phyloP scores from a whole-genome alignment of 2,888 invertebrate genomes.

The Steinernema carpocapsae region DNA sequence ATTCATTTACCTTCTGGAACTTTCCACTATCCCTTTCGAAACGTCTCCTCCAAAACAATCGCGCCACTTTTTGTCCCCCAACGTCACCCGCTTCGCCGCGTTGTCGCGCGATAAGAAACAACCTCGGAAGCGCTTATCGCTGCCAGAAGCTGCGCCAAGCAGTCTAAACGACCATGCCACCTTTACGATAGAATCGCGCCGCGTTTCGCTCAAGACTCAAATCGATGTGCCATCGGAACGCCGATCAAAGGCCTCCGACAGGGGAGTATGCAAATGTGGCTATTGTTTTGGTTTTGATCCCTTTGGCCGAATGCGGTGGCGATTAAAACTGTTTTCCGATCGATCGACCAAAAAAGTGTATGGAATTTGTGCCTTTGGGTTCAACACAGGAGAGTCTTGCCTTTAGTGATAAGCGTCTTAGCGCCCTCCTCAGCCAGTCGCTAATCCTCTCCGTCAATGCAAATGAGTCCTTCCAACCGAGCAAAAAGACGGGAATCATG shows the following conservation, averaged over 20 bases:
- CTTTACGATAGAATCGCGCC: neutral
- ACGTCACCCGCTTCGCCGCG: constrained; percentile 7
- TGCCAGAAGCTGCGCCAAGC: neutral
- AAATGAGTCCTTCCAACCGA: neutral
- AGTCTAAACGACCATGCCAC: neutral
- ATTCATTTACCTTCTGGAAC: neutral
- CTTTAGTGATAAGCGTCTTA: constrained; percentile 27
- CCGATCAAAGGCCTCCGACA: no score
- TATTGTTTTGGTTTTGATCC: no score
- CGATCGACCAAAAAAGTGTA: neutral
- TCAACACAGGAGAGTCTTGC: neutral
- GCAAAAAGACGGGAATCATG: constrained; percentile 1
- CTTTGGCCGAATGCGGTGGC: no score
- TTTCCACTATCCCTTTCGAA: constrained; percentile 15
- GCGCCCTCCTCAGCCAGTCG: constrained; percentile 12
- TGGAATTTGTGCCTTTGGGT: constrained; percentile 22
- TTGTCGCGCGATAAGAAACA: constrained; percentile 19
- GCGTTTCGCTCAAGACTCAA: neutral
- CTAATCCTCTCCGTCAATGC: constrained; percentile 28
- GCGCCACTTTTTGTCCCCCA: constrained; percentile 9
- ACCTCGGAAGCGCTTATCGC: constrained; percentile 12
- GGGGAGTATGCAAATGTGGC: no score
- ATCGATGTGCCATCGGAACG: no score
- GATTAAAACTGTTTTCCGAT: neutral
- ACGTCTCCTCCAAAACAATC: constrained; percentile 27